Evolutionary conservation across 2,888 invertebrate species (phyloP), one percentile per base, ranked within the genome.

Genomic region (Lycophotia porphyrea): DNA sequence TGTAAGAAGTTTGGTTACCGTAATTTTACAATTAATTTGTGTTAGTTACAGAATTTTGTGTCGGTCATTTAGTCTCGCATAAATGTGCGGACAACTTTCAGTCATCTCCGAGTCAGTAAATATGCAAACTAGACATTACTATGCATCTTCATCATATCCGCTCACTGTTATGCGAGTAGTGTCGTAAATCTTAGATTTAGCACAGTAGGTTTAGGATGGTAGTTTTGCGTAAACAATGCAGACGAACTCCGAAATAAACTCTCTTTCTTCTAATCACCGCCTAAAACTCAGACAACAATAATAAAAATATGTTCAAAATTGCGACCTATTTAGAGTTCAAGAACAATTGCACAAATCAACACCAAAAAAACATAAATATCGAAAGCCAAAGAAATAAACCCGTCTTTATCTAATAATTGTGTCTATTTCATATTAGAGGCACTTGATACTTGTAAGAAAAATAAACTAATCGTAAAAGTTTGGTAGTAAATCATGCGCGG

Each of bases 401-500:
- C 15, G 34, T 55, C 42, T 34, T 18, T 34, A 27, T 70, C 27
- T 66, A 66, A 71, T 85, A 47, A 69, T 44, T 21, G 69, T 72
- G n/a, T 70, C 42, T 73, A 68, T 61, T 60, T 82, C 52, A 85
- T 76, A 60, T 66, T 58, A 63, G n/a, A 71, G 27, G 42, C 36
- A 27, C n/a, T n/a, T n/a, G 67, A 71, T 75, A 77, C 77, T 80
- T 76, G 47, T 24, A 74, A 71, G 78, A 73, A 85, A 81, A 86
- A 86, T 86, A 80, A 86, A 86, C 72, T 39, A 65, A 79, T 75
- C 84, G 69, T 88, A 84, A 86, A 86, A 72, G 52, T 61, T 75
- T 78, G 60, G 63, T 58, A 58, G 74, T 87, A 87, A 84, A 82
- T 82, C 88, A 88, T 82, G 72, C 71, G 70, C 74, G 64, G 44